These are phyloP conservation scores for Dinocampus coccinellae DNA, from an alignment of 2,888 invertebrate species.

Conservation along the genomic window DNA sequence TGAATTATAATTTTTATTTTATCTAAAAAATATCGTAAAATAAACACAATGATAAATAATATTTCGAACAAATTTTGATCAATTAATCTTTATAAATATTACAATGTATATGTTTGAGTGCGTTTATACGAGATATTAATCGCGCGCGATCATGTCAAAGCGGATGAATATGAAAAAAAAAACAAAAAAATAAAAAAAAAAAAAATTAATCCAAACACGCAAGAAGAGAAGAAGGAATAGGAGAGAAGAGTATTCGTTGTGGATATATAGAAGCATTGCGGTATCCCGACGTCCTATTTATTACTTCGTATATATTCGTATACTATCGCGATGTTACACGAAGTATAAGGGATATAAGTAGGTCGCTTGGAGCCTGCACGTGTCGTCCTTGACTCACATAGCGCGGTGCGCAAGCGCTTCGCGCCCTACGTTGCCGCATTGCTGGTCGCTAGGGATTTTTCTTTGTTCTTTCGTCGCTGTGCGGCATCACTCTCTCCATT, in stretches of 20 bases:
- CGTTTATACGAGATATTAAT: not conserved
- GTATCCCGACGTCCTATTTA: conserved; percentile 46
- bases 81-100: not conserved
- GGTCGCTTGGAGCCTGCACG: conserved; percentile 69
- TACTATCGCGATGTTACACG: conserved; percentile 58
- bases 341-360: conserved; percentile 66
- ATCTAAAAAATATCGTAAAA: no score
- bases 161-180: no score
- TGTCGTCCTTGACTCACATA: conserved; percentile 70
- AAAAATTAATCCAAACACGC: not conserved
- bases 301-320: conserved; percentile 63
- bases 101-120: not conserved
- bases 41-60: not conserved
- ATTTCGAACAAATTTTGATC: not conserved
- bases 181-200: conserved; percentile 4
- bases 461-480: conserved; percentile 52
- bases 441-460: conserved; percentile 55
- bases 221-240: not conserved
- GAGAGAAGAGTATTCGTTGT: no score
- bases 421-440: conserved; percentile 50
- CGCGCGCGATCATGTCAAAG: not conserved
- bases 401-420: conserved; percentile 65
- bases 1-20: no score
- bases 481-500: no score
- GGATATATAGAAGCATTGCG: conserved; percentile 21